Conservation (phyloP, 1,140 invertebrate genomes). For the Phymorhynchus buccinoides region DNA sequence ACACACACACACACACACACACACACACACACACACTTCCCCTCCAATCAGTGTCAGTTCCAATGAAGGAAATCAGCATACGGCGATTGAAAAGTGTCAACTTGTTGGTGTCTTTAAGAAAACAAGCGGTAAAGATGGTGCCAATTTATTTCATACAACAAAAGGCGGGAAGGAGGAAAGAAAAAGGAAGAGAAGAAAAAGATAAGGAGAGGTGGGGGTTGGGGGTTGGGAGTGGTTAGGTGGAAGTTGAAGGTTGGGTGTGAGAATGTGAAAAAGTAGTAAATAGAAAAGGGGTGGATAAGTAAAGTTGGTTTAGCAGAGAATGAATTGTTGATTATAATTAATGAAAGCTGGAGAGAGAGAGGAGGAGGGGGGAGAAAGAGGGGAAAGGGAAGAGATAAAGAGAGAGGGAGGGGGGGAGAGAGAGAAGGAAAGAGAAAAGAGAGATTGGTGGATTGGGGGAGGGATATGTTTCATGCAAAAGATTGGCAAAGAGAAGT, state of each 20-base stretch:
- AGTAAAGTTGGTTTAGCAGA: no score
- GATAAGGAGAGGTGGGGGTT: background rate
- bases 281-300: background rate
- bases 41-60: background rate
- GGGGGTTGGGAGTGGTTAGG: background rate
- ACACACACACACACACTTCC: background rate
- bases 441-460: no score
- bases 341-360: background rate
- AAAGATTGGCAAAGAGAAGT: no score
- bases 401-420: background rate
- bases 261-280: background rate
- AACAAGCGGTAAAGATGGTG: background rate
- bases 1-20: slow-evolving; percentile 22
- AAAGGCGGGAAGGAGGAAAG: background rate
- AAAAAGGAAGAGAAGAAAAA: background rate
- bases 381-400: background rate
- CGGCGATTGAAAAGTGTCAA: background rate
- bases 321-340: no score
- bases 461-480: no score
- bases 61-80: background rate
- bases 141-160: no score
- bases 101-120: background rate
- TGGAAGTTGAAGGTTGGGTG: background rate
- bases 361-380: background rate
- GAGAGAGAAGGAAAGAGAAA: slow-evolving; percentile 3